Base-by-base conservation (phyloP, 2,797 vertebrate species). In the Masticophis lateralis region DNA sequence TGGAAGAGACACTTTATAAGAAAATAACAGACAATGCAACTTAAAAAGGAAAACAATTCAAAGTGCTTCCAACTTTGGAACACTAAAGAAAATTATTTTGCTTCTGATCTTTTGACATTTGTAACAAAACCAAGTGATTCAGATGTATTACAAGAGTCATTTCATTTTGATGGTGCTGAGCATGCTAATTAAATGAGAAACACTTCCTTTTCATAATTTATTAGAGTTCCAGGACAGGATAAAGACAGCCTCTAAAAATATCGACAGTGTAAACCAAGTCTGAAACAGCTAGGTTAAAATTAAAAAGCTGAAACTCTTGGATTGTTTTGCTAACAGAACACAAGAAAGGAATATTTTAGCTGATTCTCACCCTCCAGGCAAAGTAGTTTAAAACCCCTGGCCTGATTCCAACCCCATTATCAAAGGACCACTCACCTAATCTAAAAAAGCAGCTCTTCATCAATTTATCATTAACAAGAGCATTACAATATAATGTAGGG, bases 381-480 rank as follows among this genome's bases (percentile, higher is more conserved):
- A 98, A 98, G 97, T 89, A 97, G 96, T 97, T 97, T 97, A 98
- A 98, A 98, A 96, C 94, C 97, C 96, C 97, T 98, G 98, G 98
- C 98, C 98, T 97, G 97, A 97, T 97, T 98, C 98, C 98, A 98
- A 98, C 96, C 97, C 97, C 98, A 98, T 99, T 98, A 98, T 98
- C 98, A 99, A 97, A 98, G 98, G 97, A 98, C 97, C 98, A 97
- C 96, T 97, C 98, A 98, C 98, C 98, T 98, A 98, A 98, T 98
- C 98, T 98, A 98, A 98, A 98, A 98, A 98, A 98, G 98, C 97
- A 97, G 97, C 97, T 98, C 98, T 98, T 99, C 98, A 98, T 99
- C 98, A 98, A 98, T 99, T 98, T 98, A 98, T 99, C 98, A 99
- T 99, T 99, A 99, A 99, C 98, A 98, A 98, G 98, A 98, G 95